Evolutionary conservation across 35 echinoderm and acorn worm species (phyloP).

Genomic region (Apostichopus californicus): DNA sequence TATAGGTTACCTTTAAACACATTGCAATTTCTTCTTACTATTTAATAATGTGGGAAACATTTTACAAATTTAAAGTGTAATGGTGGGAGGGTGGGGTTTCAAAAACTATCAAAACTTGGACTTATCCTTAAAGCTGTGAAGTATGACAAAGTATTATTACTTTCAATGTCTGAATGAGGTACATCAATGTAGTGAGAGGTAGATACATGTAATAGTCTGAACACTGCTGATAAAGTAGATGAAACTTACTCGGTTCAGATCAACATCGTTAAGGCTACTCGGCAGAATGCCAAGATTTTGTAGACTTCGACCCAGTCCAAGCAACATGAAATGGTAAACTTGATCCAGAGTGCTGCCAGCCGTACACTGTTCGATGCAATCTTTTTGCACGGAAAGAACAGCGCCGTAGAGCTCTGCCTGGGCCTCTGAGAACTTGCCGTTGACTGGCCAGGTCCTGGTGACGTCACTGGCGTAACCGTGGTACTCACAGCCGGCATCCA

Average conservation of each 20-base stretch:
- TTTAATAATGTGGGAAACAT: too few relatives aligned
- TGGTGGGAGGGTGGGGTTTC: too few relatives aligned
- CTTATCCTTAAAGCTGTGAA: too few relatives aligned
- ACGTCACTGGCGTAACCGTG: slow-evolving; percentile 99
- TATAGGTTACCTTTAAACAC: too few relatives aligned
- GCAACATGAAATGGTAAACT: slow-evolving; percentile 85
- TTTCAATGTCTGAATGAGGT: too few relatives aligned
- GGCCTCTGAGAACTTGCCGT: slow-evolving; percentile 71
- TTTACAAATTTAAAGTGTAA: too few relatives aligned
- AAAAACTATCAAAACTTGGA: too few relatives aligned
- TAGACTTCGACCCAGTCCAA: slow-evolving; percentile 64
- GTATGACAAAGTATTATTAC: too few relatives aligned
- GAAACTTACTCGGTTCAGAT: slow-evolving; percentile 68
- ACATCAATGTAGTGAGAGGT: too few relatives aligned
- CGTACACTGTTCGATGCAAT: slow-evolving; percentile 84
- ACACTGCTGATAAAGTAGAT: too few relatives aligned
- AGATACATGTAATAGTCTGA: too few relatives aligned
- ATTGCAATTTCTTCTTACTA: too few relatives aligned
- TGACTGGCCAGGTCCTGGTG: slow-evolving; percentile 97
- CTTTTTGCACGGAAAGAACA: slow-evolving; percentile 81
- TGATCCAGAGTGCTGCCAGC: slow-evolving; percentile 82
- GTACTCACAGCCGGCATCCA: slow-evolving; percentile 99
- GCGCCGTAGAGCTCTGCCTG: slow-evolving; percentile 81
- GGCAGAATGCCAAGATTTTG: slow-evolving; percentile 78
- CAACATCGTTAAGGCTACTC: slow-evolving; percentile 46